Conservation (phyloP, 2,113 vertebrate species). For the Helogale parvula region DNA sequence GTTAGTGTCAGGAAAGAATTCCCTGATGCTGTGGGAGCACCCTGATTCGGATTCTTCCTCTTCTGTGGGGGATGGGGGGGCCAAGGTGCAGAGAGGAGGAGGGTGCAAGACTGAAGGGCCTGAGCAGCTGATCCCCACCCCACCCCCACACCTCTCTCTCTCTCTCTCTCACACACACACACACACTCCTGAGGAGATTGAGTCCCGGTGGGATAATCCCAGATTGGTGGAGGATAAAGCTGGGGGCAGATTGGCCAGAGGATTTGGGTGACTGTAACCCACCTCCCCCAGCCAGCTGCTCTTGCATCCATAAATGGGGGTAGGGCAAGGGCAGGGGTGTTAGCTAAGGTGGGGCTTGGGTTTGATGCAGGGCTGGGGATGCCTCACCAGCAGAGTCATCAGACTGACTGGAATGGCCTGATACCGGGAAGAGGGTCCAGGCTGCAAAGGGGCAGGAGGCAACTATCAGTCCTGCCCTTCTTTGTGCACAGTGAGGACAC, state of each 20-base stretch:
- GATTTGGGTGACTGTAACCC: slow-evolving; percentile 48
- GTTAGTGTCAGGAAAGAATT: not conserved
- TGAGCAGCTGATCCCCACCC: not conserved
- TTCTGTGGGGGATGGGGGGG: not conserved
- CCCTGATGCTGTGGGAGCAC: not conserved
- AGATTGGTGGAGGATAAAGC: slow-evolving; percentile 77
- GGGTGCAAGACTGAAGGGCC: not conserved
- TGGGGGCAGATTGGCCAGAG: slow-evolving; percentile 32
- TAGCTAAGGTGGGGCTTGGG: not conserved
- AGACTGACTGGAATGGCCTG: not conserved
- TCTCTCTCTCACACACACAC: not conserved
- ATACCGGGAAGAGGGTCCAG: not conserved
- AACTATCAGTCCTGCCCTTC: not conserved
- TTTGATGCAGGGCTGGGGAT: not conserved
- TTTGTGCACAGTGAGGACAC: not conserved
- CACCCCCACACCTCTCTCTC: not conserved
- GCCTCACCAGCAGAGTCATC: not conserved
- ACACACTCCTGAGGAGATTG: slow-evolving; percentile 52
- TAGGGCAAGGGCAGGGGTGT: not conserved
- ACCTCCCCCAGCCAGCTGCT: slow-evolving; percentile 69
- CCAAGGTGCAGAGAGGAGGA: not conserved
- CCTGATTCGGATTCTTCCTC: not conserved
- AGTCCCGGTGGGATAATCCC: slow-evolving; percentile 80
- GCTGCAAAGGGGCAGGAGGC: not conserved
- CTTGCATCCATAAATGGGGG: slow-evolving; percentile 40